These are phyloP conservation scores for Lagodon rhomboides DNA, from an alignment of 2,797 vertebrate genomes.

Conservation along the genomic window DNA sequence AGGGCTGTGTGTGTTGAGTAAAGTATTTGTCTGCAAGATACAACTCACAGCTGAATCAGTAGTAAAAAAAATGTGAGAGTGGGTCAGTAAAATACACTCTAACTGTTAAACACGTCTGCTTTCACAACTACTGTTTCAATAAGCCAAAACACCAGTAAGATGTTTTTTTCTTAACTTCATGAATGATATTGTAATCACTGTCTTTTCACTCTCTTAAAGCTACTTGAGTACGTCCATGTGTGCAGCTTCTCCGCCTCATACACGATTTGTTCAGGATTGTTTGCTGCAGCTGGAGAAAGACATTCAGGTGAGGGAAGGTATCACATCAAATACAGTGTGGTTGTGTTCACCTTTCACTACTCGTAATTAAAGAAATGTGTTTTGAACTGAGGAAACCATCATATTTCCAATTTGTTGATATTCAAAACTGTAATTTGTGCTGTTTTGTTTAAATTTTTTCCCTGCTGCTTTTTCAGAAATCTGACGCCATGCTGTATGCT, in stretches of 20 bases:
- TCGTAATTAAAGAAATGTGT: not conserved
- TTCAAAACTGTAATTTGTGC: not conserved
- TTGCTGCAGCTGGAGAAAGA: accelerated
- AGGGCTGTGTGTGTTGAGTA: not conserved
- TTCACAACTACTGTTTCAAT: not conserved
- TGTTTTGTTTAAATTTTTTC: not conserved
- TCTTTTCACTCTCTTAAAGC: conserved; percentile 61
- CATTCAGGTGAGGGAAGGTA: conserved; percentile 76
- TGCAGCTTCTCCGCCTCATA: accelerated
- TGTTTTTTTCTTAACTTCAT: no score
- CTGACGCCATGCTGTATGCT: conserved; percentile 76
- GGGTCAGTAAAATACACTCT: not conserved
- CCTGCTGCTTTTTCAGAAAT: conserved; percentile 65
- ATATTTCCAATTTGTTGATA: not conserved
- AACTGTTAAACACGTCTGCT: not conserved
- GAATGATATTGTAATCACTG: conserved; percentile 1
- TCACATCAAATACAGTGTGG: conserved; percentile 4
- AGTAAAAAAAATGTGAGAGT: not conserved
- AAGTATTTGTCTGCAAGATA: not conserved
- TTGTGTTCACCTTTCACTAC: not conserved
- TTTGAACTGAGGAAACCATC: not conserved
- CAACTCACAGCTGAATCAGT: not conserved
- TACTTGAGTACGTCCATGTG: conserved; percentile 40
- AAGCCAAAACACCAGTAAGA: not conserved
- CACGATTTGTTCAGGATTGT: not conserved